phyloP scores from a whole-genome alignment of 2,888 invertebrate species.

The Coleophora flavipennella region DNA sequence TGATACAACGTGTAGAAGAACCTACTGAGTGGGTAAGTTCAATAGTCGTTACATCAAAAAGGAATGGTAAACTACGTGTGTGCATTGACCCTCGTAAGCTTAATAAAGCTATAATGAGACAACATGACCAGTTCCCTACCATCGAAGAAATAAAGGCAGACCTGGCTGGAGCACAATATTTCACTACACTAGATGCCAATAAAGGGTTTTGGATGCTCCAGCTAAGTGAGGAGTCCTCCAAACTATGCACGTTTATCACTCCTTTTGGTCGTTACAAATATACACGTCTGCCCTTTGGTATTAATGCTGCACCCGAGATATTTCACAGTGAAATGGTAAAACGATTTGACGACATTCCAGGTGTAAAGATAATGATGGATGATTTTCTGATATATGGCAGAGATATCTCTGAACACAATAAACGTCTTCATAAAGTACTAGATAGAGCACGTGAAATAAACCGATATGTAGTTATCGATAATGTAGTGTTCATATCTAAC shows the following conservation, averaged over 20 bases:
- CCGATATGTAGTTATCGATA: background rate
- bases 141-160: conserved; percentile 13
- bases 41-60: conserved; percentile 13
- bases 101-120: conserved; percentile 15
- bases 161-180: conserved; percentile 12
- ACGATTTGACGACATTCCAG: conserved; percentile 1
- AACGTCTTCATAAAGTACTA: conserved; percentile 9
- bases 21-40: conserved; percentile 13
- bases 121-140: conserved; percentile 18
- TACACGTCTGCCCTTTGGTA: conserved; percentile 7
- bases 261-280: conserved; percentile 11
- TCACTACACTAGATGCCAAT: conserved; percentile 15
- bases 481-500: background rate
- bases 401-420: conserved; percentile 7
- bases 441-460: conserved; percentile 11
- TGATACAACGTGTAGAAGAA: background rate
- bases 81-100: conserved; percentile 18
- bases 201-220: conserved; percentile 18
- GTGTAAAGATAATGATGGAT: conserved; percentile 13
- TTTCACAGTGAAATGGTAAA: conserved; percentile 9
- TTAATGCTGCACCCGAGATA: conserved; percentile 9
- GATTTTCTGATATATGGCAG: conserved; percentile 15
- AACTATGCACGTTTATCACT: conserved; percentile 14
- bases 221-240: conserved; percentile 8
- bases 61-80: conserved; percentile 15